Base-by-base conservation (phyloP, 2,113 vertebrate species). In the Alces alces region DNA sequence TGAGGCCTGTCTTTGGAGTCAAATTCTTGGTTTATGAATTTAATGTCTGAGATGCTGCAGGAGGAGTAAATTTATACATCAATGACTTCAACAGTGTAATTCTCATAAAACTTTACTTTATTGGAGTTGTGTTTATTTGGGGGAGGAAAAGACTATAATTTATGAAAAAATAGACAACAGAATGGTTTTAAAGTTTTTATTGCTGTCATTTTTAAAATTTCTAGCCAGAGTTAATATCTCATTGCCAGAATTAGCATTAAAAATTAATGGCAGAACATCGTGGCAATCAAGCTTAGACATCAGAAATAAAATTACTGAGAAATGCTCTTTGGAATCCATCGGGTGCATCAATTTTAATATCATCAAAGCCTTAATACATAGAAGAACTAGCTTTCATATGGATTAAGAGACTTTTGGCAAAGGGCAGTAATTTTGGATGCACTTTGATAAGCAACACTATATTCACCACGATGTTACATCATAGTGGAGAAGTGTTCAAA, bases 41-140 rank as follows among this genome's bases (percentile, higher is more conserved):
- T 86, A 78, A 50, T 27, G 16, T 58, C 57, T 91, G 43, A 96
- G 47, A 83, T 50, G 11, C 10, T 70, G 12, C 52, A 94, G 27
- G 47, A 85, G 57, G 19, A 66, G 27, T 82, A 96, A 64, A 94
- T 58, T 12, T 58, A 70, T 52, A 43, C 4, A 66, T 83, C 43
- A n/a, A 3, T 73, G 91, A 91, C 64, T 92, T 91, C 76, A 92
- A 58, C 16, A 84, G 50, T 52, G 39, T 7, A 92, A 50, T 95
- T 76, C 47, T 90, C 79, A 54, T 90, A 96, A 96, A 91, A 91
- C 50, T 90, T 95, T 6, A 61, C 82, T 95, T 97, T 93, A 91
- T 8, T 92, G 78, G 50, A 78, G 25, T 45, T 61, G 19, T 39
- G 54, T 13, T 87, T 89, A 64, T 55, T 88, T 90, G 0, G 60